Evolutionary conservation across 2,888 invertebrate genomes (phyloP).

Genomic region (Sturmia bella): DNA sequence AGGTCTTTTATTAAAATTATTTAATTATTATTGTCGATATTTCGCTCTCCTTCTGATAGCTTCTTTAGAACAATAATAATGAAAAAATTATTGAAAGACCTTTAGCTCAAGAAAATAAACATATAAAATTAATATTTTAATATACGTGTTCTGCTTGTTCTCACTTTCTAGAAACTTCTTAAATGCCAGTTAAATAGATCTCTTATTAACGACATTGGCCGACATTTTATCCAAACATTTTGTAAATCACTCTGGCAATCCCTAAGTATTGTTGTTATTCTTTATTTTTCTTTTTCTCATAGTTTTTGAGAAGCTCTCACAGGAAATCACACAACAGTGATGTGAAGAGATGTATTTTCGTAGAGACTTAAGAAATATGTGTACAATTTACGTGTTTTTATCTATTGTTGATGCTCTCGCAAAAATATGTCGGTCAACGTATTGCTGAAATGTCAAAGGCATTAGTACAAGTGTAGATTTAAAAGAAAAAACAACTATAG

Average conservation of each 20-base stretch:
- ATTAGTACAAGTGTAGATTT: conserved; percentile 68
- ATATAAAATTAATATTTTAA: no score
- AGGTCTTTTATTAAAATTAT: no score
- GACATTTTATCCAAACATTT: background rate
- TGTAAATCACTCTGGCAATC: conserved; percentile 34
- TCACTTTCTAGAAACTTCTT: no score
- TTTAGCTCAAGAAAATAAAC: no score
- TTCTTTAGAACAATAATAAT: no score
- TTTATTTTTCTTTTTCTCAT: background rate
- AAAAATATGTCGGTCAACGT: conserved; percentile 67
- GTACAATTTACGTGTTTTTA: conserved; percentile 42
- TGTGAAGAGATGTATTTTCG: conserved; percentile 26
- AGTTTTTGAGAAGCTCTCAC: conserved; percentile 25
- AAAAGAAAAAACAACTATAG: conserved; percentile 46
- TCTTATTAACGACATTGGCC: no score
- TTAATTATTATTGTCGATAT: no score
- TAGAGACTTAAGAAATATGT: conserved; percentile 27
- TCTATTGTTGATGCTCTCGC: conserved; percentile 35
- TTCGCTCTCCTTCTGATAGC: no score
- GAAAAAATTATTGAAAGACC: no score
- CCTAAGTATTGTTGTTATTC: conserved; percentile 1
- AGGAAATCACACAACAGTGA: conserved; percentile 60
- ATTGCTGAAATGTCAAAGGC: conserved; percentile 70
- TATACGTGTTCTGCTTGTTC: no score
- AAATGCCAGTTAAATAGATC: no score